phyloP scores from a whole-genome alignment of 2,113 vertebrate species.

The Podarcis muralis region DNA sequence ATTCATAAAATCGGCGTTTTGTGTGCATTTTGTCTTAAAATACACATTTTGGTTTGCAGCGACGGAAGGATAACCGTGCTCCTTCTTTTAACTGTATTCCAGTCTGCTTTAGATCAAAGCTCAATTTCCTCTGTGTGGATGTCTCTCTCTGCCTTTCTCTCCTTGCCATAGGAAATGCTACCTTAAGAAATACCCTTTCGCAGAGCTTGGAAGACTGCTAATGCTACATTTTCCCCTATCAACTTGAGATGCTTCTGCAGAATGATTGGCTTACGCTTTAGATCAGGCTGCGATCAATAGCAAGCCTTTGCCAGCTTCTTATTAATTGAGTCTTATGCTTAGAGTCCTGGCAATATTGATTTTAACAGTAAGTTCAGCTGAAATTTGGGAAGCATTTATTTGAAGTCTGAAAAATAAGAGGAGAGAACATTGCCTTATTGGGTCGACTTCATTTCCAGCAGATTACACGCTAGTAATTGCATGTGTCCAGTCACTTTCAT shows the following conservation, averaged over 20 bases:
- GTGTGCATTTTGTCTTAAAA: too few relatives aligned
- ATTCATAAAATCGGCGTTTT: too few relatives aligned
- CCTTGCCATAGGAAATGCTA: neutral
- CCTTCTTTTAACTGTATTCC: too few relatives aligned
- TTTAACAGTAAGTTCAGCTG: constrained; percentile 62
- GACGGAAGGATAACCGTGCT: too few relatives aligned
- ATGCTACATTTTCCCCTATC: constrained; percentile 16
- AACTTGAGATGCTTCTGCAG: neutral
- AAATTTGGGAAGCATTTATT: constrained; percentile 68
- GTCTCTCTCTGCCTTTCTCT: neutral
- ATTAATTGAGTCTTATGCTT: constrained; percentile 60
- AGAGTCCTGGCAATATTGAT: constrained; percentile 61
- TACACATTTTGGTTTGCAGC: too few relatives aligned
- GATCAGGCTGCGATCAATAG: constrained; percentile 57
- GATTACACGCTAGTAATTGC: constrained; percentile 69
- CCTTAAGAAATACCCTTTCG: neutral
- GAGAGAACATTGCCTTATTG: constrained; percentile 59
- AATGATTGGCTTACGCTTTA: constrained; percentile 44
- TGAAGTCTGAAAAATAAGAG: constrained; percentile 64
- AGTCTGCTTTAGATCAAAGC: neutral
- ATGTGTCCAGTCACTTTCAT: constrained; percentile 54
- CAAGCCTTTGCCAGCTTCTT: constrained; percentile 42
- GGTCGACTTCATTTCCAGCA: constrained; percentile 66
- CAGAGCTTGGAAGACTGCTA: neutral
- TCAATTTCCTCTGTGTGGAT: neutral